Evolutionary conservation across 1,140 invertebrate genomes (phyloP).

Genomic region (Drosophila arizonae): DNA sequence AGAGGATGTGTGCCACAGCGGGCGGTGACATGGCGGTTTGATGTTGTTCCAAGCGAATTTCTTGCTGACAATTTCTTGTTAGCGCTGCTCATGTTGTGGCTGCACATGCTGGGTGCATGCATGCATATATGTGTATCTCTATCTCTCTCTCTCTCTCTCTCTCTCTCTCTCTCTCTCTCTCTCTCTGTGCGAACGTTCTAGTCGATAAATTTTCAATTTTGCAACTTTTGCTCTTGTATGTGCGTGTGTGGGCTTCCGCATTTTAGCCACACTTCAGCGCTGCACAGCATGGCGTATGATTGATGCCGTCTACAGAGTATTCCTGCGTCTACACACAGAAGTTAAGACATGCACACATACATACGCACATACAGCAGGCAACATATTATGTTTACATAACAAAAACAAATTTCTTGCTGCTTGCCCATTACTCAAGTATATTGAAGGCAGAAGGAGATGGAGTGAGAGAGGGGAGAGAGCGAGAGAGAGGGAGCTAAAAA

Average conservation of each 20-base stretch:
- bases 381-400: constrained; percentile 67
- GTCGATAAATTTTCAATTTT: constrained; percentile 81
- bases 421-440: constrained; percentile 1
- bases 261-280: constrained; percentile 72
- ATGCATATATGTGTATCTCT: neutral
- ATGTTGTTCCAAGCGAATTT: constrained; percentile 58
- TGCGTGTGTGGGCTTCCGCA: constrained; percentile 55
- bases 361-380: constrained; percentile 23
- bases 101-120: constrained; percentile 25
- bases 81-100: constrained; percentile 63
- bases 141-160: neutral
- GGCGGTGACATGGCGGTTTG: constrained; percentile 38
- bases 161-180: constrained; percentile 13
- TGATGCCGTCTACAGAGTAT: constrained; percentile 65
- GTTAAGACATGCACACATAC: constrained; percentile 2
- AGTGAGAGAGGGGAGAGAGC: neutral
- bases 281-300: constrained; percentile 76
- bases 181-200: constrained; percentile 57
- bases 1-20: constrained; percentile 1
- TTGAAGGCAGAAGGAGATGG: constrained; percentile 1
- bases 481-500: neutral
- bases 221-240: constrained; percentile 32
- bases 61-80: constrained; percentile 80
- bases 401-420: constrained; percentile 30
- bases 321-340: constrained; percentile 14